Evolutionary conservation across 2,888 invertebrate genomes (phyloP).

Genomic region (Trichacis sp.): DNA sequence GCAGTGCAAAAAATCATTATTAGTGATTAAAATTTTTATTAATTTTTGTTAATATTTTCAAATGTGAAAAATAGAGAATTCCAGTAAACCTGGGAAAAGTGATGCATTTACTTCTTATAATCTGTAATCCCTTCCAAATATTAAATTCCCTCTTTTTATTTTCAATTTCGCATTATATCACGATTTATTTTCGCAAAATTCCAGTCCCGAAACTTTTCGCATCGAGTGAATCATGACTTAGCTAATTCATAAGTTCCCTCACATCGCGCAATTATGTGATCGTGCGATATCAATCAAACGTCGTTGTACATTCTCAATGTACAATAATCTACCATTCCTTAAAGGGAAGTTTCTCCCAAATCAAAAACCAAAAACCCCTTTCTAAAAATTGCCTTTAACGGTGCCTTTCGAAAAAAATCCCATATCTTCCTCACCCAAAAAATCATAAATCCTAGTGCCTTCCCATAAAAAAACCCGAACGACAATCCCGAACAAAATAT

Average conservation of each 20-base stretch:
- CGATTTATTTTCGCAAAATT: too few relatives aligned
- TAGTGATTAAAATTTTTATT: too few relatives aligned
- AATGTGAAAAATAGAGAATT: too few relatives aligned
- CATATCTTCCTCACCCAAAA: not conserved
- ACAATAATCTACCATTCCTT: not conserved
- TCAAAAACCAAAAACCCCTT: not conserved
- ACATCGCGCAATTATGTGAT: not conserved
- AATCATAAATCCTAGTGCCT: not conserved
- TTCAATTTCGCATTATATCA: too few relatives aligned
- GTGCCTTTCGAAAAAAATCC: not conserved
- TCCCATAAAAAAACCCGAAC: not conserved
- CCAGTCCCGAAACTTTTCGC: not conserved
- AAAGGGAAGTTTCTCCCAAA: not conserved
- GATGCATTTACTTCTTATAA: too few relatives aligned
- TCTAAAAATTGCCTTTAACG: not conserved
- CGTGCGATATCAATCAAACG: slow-evolving; percentile 4
- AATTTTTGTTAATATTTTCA: too few relatives aligned
- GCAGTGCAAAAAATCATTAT: too few relatives aligned
- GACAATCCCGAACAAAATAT: slow-evolving; percentile 4
- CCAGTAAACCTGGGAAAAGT: too few relatives aligned
- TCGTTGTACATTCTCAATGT: not conserved
- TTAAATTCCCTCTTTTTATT: too few relatives aligned
- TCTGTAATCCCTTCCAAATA: too few relatives aligned
- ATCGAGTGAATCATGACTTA: not conserved
- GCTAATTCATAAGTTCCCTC: not conserved